Percentiles rank a stretch among this genome's conserved stretches.
These are phyloP conservation scores for Premnoplex brunnescens DNA, from an alignment of 2,797 vertebrate species.

Conservation along the genomic window DNA sequence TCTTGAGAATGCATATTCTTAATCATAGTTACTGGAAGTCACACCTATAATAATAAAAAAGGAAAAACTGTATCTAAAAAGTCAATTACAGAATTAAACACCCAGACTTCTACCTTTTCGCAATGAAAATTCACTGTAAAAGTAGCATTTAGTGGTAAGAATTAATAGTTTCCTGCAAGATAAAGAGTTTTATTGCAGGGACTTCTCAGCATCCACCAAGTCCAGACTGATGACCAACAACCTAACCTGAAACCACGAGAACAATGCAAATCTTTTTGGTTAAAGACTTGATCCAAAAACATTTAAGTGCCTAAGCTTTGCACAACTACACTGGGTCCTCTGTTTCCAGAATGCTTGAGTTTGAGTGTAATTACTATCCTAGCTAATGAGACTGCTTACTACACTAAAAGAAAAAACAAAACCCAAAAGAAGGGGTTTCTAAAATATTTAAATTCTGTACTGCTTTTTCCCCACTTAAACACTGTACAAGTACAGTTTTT, in stretches of 20 bases:
- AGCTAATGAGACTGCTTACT: neutral
- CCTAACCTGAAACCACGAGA: accelerated
- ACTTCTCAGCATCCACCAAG: neutral
- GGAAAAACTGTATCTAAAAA: neutral
- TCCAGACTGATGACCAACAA: neutral
- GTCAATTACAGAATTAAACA: neutral
- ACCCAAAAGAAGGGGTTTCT: neutral
- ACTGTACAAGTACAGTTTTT: neutral
- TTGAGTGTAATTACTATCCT: neutral
- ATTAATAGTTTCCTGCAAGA: neutral
- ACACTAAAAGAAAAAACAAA: neutral
- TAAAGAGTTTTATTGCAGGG: accelerated
- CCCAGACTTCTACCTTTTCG: neutral
- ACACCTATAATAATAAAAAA: neutral
- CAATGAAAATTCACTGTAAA: neutral
- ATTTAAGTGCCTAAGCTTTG: neutral
- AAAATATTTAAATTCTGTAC: neutral
- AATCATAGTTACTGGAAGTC: neutral
- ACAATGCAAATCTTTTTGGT: neutral
- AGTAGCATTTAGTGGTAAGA: neutral
- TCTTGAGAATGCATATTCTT: neutral
- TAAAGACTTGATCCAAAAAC: neutral
- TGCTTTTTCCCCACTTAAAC: neutral
- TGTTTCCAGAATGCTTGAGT: neutral
- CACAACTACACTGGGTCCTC: neutral